Percentiles rank a stretch among this genome's conserved stretches.
phyloP scores from a whole-genome alignment of 1,140 invertebrate genomes.

The Pogonus chalceus region DNA sequence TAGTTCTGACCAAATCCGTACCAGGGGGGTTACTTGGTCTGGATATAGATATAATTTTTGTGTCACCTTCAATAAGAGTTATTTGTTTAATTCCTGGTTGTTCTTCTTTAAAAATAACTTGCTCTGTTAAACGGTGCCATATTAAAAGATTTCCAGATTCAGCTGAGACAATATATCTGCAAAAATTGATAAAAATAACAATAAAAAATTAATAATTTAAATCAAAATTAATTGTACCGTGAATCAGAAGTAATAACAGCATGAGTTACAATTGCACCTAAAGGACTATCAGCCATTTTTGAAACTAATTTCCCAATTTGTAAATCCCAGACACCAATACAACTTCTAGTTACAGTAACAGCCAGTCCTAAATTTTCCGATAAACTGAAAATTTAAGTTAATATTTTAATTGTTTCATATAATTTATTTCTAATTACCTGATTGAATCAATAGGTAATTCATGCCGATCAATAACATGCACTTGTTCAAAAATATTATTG shows the following conservation, averaged over 20 bases:
- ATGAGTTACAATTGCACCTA: slow-evolving; percentile 92
- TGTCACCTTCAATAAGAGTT: slow-evolving; percentile 70
- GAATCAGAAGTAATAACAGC: slow-evolving; percentile 79
- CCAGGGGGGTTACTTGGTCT: slow-evolving; percentile 48
- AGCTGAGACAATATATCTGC: slow-evolving; percentile 70
- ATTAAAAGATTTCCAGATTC: slow-evolving; percentile 88
- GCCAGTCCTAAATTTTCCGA: slow-evolving; percentile 65
- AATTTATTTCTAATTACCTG: slow-evolving; percentile 49
- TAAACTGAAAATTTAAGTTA: slow-evolving; percentile 42
- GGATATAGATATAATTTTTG: slow-evolving; percentile 78
- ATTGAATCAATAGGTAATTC: slow-evolving; percentile 92
- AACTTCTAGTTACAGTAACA: slow-evolving; percentile 82
- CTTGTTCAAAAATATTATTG: slow-evolving; percentile 96
- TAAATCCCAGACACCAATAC: slow-evolving; percentile 93
- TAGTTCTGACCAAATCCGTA: slow-evolving; percentile 47
- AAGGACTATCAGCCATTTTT: slow-evolving; percentile 81
- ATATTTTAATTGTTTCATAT: too few species aligned
- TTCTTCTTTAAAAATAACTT: slow-evolving; percentile 74
- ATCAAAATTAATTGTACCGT: slow-evolving; percentile 38
- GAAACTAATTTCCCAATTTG: slow-evolving; percentile 69
- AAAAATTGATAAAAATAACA: slow-evolving; percentile 13
- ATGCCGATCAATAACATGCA: slow-evolving; percentile 90
- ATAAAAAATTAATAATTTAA: slow-evolving; percentile 12
- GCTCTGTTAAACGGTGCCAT: slow-evolving; percentile 78
- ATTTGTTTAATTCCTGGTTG: slow-evolving; percentile 81